These are phyloP conservation scores for Orthonevra nobilis DNA, from an alignment of 2,888 invertebrate genomes.

Conservation along the genomic window DNA sequence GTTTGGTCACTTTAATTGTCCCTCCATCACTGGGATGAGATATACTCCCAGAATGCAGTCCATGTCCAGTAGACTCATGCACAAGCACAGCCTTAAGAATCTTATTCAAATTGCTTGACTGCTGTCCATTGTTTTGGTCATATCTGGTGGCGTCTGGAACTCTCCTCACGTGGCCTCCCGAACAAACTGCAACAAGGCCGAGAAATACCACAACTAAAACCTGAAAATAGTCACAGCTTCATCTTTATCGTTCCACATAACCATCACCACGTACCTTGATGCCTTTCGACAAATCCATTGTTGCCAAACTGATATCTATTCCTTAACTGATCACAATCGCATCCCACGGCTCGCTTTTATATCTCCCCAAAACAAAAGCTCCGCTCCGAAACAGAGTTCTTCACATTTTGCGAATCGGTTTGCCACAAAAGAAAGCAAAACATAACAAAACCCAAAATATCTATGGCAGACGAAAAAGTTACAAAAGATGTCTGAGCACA, in stretches of 20 bases:
- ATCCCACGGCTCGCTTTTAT: constrained; percentile 44
- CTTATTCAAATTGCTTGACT: not conserved
- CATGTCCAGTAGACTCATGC: constrained; percentile 18
- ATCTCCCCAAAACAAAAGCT: too few relatives aligned
- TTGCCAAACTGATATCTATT: constrained; percentile 20
- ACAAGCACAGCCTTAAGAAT: constrained; percentile 31
- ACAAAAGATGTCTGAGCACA: constrained; percentile 6
- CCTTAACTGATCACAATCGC: constrained; percentile 20
- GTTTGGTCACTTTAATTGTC: not conserved
- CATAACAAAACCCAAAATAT: not conserved
- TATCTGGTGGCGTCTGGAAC: not conserved
- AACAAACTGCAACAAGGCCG: not conserved
- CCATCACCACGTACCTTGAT: constrained; percentile 19
- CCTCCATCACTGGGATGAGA: not conserved
- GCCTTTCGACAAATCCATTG: constrained; percentile 20
- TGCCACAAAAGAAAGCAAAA: not conserved
- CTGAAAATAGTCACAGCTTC: not conserved
- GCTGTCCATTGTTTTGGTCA: not conserved
- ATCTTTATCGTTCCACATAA: not conserved
- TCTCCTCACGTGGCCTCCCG: not conserved
- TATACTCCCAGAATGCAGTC: not conserved
- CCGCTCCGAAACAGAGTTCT: constrained; percentile 7
- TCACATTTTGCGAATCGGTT: constrained; percentile 38
- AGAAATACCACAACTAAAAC: constrained; percentile 13
- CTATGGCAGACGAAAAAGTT: not conserved